Conservation (phyloP, 2,888 invertebrate genomes). For the Aplocera efformata region DNA sequence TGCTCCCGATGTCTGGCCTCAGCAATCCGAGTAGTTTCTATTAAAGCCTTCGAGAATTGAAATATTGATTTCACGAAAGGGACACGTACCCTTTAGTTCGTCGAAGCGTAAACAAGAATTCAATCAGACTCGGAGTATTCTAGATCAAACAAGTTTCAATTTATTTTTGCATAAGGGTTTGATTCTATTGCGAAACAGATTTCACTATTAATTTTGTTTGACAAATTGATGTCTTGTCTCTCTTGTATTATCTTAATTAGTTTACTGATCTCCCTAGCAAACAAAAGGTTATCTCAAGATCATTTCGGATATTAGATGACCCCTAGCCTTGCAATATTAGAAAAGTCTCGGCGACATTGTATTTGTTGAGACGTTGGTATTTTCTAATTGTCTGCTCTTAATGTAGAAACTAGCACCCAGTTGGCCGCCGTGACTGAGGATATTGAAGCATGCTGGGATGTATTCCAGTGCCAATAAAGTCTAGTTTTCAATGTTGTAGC, state of each 20-base stretch:
- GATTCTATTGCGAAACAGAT: slow-evolving; percentile 30
- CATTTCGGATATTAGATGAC: slow-evolving; percentile 1
- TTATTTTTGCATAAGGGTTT: slow-evolving; percentile 28
- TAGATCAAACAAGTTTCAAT: slow-evolving; percentile 33
- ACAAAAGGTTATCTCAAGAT: slow-evolving; percentile 10
- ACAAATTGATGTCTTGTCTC: slow-evolving; percentile 16
- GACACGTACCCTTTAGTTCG: slow-evolving; percentile 19
- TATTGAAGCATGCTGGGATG: too few species aligned
- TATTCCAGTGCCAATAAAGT: slow-evolving; percentile 2
- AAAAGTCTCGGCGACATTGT: not conserved
- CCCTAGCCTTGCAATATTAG: not conserved
- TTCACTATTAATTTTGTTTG: slow-evolving; percentile 23
- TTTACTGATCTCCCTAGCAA: not conserved
- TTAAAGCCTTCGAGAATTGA: slow-evolving; percentile 17
- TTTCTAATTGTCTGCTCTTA: not conserved
- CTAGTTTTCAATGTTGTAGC: slow-evolving; percentile 39
- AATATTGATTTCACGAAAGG: slow-evolving; percentile 19
- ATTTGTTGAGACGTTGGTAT: not conserved
- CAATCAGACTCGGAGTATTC: slow-evolving; percentile 25
- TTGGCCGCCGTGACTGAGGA: not conserved
- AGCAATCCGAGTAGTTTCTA: slow-evolving; percentile 28
- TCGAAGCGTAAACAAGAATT: slow-evolving; percentile 34
- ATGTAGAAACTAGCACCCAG: slow-evolving; percentile 3
- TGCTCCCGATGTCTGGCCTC: slow-evolving; percentile 42
- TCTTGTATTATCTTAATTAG: slow-evolving; percentile 6